A percentile compares a stretch with the other conserved stretches of the same genome.
These are phyloP conservation scores for Myiozetetes cayanensis DNA, from an alignment of 2,113 vertebrate species.

Conservation along the genomic window DNA sequence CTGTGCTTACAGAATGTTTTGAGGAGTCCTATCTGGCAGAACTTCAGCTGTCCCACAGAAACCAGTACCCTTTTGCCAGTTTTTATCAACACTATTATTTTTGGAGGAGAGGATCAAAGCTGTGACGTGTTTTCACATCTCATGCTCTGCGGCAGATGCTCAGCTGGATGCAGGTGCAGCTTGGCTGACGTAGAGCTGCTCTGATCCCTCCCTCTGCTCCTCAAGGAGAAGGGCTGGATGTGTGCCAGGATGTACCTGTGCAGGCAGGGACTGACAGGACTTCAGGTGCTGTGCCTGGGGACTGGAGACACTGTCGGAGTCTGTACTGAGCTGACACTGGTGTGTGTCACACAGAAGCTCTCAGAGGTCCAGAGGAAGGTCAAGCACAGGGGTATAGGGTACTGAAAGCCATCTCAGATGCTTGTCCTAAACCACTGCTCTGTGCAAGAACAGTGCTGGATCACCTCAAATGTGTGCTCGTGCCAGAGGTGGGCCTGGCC, in stretches of 20 bases:
- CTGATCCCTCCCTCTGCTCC: background rate
- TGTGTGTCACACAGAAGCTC: background rate
- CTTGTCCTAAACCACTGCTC: background rate
- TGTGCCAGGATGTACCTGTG: background rate
- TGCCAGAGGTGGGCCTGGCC: background rate
- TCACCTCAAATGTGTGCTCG: background rate
- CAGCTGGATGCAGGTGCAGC: background rate
- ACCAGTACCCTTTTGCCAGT: background rate
- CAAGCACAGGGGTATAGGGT: background rate
- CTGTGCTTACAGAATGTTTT: background rate
- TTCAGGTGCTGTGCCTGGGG: background rate
- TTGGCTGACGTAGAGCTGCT: background rate
- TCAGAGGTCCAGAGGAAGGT: background rate
- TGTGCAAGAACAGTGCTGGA: background rate
- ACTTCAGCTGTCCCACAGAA: background rate
- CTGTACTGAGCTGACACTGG: background rate
- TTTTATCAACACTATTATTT: background rate
- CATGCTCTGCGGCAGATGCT: background rate
- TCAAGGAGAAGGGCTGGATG: background rate
- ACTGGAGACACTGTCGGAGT: too few species aligned
- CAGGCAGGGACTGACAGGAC: accelerated
- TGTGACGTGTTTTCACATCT: background rate
- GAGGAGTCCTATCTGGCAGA: background rate
- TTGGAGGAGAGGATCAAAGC: background rate
- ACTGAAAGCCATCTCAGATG: background rate